Evolutionary conservation across 30 jellyfish, hydroid and myxozoan species (phyloP), one percentile per base, ranked within the genome.

Genomic region (Nemopilema nomurai): DNA sequence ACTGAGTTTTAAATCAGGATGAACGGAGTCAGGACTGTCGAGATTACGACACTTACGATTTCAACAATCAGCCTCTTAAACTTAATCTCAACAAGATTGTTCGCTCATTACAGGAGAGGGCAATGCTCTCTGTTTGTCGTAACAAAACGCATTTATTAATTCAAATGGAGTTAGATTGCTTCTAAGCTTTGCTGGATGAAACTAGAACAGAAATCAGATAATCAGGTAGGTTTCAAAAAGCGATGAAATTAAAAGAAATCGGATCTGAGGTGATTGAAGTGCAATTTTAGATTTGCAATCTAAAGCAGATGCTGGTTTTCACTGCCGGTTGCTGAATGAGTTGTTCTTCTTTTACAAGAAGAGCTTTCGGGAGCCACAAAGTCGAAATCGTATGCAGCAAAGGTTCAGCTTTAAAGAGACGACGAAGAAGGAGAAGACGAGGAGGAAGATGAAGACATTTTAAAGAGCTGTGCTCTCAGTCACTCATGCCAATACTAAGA

Each of bases 241-340:
- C 51, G 83, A 73, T 33, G 83, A 73, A 73, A 73, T 4, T n/a
- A 18, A 23, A 19, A 41, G 69, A 73, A 73, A 73, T 73, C 83
- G 72, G 83, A 73, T 73, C 33, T 0, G 68, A 18, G 51, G 24
- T 0, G 50, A 0, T 73, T 69, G 51, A 73, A 73, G 0, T 30
- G 69, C 71, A 20, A 18, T 22, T 41, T 0, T 18, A 73, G 83
- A 73, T 31, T 19, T 73, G 83, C 7, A 31, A 17, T 31, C 21
- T 41, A 41, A 41, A 13, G 9, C 57, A 41, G 13, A 13, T 41
- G 57, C 13, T 41, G 57, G 13, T 41, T 41, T 3, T 41, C 9
- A 13, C 57, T 41, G 57, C 13, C 57, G 57, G 57, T 13, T 41
- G 13, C 57, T 41, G 13, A 41, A 41, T 41, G 57, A 6, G 13